Evolutionary conservation across 2,888 invertebrate genomes (phyloP).

Genomic region (Aphelenchoides bicaudatus): DNA sequence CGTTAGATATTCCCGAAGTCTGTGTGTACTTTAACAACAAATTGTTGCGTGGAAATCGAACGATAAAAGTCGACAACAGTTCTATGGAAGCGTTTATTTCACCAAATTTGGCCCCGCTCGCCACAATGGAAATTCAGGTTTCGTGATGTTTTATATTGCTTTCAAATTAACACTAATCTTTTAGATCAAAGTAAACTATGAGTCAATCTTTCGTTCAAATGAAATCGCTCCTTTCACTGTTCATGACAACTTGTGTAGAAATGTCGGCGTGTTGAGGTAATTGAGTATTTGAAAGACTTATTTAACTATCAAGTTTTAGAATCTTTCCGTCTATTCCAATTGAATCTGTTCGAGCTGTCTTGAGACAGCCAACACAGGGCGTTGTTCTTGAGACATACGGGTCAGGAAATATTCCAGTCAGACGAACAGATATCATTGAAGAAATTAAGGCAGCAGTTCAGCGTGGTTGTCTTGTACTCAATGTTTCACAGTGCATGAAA

Average conservation of each 20-base stretch:
- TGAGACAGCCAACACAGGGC: constrained; percentile 12
- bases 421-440: constrained; percentile 74
- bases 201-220: constrained; percentile 69
- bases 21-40: constrained; percentile 82
- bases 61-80: constrained; percentile 71
- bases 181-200: constrained; percentile 67
- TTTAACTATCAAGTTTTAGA: too few species aligned
- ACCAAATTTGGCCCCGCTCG: constrained; percentile 80
- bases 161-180: constrained; percentile 2
- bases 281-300: too few species aligned
- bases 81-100: constrained; percentile 78
- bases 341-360: constrained; percentile 66
- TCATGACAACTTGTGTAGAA: constrained; percentile 73
- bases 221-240: constrained; percentile 67
- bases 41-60: constrained; percentile 82
- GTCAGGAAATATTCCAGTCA: constrained; percentile 83
- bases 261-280: constrained; percentile 82
- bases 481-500: constrained; percentile 82
- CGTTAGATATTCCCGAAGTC: constrained; percentile 85
- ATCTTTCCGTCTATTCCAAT: constrained; percentile 86
- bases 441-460: constrained; percentile 60
- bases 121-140: constrained; percentile 76
- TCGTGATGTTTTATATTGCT: constrained; percentile 66
- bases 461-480: constrained; percentile 79
- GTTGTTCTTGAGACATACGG: constrained; percentile 61